phyloP scores from a whole-genome alignment of 2,113 vertebrate genomes.

The Nesogale talazaci region DNA sequence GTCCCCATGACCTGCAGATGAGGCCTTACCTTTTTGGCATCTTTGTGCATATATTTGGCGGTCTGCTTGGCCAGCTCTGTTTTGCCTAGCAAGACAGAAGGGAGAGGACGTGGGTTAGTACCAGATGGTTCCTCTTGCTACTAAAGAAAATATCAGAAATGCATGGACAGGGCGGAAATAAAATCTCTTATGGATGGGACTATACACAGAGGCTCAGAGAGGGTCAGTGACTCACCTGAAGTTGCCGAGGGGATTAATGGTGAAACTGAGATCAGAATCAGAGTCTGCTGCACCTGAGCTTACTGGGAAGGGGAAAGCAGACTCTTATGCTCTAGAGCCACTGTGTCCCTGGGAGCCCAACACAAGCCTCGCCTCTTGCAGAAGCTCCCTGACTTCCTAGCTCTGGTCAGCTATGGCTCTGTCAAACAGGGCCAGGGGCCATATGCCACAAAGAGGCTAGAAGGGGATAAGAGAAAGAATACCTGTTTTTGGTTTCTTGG shows the following conservation, averaged over 20 bases:
- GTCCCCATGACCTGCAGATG: not conserved
- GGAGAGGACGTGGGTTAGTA: not conserved
- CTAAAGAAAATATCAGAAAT: constrained; percentile 39
- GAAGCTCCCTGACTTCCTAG: not conserved
- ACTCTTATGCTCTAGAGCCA: constrained; percentile 28
- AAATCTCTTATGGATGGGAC: not conserved
- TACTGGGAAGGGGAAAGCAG: not conserved
- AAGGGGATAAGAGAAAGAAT: not conserved
- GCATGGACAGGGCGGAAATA: not conserved
- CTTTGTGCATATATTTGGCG: constrained; percentile 97
- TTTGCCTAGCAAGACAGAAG: constrained; percentile 89
- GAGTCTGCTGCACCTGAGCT: not conserved
- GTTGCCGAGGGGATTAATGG: not conserved
- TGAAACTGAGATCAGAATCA: constrained; percentile 5
- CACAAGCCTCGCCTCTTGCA: not conserved
- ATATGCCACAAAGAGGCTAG: not conserved
- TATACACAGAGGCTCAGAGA: not conserved
- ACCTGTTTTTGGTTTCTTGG: not conserved
- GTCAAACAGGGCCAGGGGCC: not conserved
- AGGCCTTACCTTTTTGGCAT: constrained; percentile 93
- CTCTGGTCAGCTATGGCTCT: not conserved
- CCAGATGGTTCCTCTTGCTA: not conserved
- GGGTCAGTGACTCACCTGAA: not conserved
- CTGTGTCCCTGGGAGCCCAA: constrained; percentile 22
- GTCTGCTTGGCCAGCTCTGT: constrained; percentile 98